Conservation (phyloP, 2,888 invertebrate species). For the Netelia inedita region DNA sequence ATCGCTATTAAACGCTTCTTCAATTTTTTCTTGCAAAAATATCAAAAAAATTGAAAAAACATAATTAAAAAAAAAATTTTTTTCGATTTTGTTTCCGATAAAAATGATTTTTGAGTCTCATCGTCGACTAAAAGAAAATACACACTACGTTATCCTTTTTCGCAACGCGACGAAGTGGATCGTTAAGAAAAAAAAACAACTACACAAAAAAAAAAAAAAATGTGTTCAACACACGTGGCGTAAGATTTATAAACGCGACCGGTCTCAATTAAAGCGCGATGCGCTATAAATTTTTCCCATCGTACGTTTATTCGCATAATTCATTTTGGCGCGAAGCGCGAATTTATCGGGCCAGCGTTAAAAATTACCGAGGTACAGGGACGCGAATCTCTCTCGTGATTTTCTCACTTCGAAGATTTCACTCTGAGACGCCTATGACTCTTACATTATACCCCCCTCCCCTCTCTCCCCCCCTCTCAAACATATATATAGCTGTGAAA, state of each 20-base stretch:
- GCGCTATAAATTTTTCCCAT: slow-evolving; percentile 27
- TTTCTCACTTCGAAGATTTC: slow-evolving; percentile 23
- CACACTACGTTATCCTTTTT: too few species aligned
- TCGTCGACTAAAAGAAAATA: too few species aligned
- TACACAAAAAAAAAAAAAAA: too few species aligned
- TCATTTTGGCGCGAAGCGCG: slow-evolving; percentile 10
- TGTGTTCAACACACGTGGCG: neutral
- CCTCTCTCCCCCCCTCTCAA: too few species aligned
- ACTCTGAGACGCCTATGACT: slow-evolving; percentile 11
- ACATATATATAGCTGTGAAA: neutral
- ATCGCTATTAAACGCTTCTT: too few species aligned
- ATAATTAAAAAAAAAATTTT: too few species aligned
- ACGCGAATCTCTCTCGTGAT: slow-evolving; percentile 31
- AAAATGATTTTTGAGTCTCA: too few species aligned
- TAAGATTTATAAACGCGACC: slow-evolving; percentile 28
- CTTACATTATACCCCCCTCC: neutral
- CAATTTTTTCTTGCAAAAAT: too few species aligned
- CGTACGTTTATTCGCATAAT: slow-evolving; percentile 26
- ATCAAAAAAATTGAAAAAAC: too few species aligned
- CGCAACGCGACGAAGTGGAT: too few species aligned
- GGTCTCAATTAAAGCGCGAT: slow-evolving; percentile 39
- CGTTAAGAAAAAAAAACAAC: too few species aligned
- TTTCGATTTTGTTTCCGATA: too few species aligned
- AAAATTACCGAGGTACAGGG: slow-evolving; percentile 15
- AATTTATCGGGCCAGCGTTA: slow-evolving; percentile 49